These are phyloP conservation scores for Hydrotaea cyrtoneurina DNA, from an alignment of 2,888 invertebrate species.

Conservation along the genomic window DNA sequence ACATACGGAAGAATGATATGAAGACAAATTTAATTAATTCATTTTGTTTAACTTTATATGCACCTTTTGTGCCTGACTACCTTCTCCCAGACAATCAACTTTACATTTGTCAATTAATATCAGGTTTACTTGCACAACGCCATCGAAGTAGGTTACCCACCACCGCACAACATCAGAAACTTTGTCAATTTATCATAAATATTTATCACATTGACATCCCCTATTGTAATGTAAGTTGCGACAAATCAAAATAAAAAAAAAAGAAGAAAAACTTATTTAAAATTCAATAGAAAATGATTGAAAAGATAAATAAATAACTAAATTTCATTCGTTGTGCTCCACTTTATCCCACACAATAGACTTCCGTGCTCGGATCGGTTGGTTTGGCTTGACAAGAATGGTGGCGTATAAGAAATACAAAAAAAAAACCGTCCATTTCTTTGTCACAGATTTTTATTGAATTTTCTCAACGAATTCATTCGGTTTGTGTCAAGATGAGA, in stretches of 20 bases:
- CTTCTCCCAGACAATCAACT: too few species aligned
- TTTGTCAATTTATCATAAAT: not conserved
- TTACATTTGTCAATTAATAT: not conserved
- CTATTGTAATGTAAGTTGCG: not conserved
- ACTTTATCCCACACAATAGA: not conserved
- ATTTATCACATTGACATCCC: not conserved
- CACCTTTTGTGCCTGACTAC: not conserved
- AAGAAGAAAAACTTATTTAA: conserved; percentile 40
- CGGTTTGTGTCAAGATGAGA: not conserved
- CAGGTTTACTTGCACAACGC: not conserved
- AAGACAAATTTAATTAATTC: too few species aligned
- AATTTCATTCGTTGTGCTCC: not conserved
- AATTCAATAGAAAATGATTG: conserved; percentile 41
- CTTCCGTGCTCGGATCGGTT: not conserved
- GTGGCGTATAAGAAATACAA: not conserved
- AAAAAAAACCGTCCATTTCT: not conserved
- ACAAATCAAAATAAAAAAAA: not conserved
- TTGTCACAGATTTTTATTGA: not conserved
- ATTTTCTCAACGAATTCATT: not conserved
- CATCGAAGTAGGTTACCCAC: too few species aligned
- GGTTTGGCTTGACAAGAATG: too few species aligned
- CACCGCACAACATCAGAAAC: not conserved
- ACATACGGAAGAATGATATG: too few species aligned
- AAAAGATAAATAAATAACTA: conserved; percentile 36
- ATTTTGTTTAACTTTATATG: too few species aligned